Base-by-base conservation (phyloP, 2,113 vertebrate species). In the Albula glossodonta region DNA sequence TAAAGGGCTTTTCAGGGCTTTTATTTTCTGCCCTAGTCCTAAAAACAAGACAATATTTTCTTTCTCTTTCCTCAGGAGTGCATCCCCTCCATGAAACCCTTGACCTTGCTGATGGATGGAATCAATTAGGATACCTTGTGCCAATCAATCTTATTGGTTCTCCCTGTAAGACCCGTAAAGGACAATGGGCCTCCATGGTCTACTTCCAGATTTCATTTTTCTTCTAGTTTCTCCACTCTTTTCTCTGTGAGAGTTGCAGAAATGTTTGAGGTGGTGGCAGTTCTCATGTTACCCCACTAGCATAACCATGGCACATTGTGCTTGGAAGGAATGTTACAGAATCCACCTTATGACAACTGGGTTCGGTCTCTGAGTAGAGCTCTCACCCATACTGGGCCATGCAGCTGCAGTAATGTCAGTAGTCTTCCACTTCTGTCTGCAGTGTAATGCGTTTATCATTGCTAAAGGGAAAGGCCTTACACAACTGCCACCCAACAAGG, bases 61-160 rank as follows among this genome's bases (percentile, higher is more conserved):
- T 31, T 74, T 74, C 70, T 74, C 70, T 74, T 74, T 74, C 22
- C 70, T 74, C 70, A 2, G 4, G 70, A 74, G 70, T 74, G 31
- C 70, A 74, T 74, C 70, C 70, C 70, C n/a, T 74, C 31, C 70
- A 74, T 74, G 70, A 74, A 79, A 49, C 78, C 41, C 49, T 79
- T 79, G 78, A 79, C 78, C 31, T 15, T 15, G 13, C 78, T 79
- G 31, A 48, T 79, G 78, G 78, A 50, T 79, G 78, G 78, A 50
- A 79, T 50, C 78, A 79, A 50, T 49, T 49, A 50, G 78, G 70
- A 74, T 74, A 74, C 70, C 70, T 74, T 74, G 78, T 79, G 78
- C 78, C 78, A 50, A 50, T 79, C 78, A 79, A 49, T 79, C 78
- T 50, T 79, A 79, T 79, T 79, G 78, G 78, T 81, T 53, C 13